Evolutionary conservation across 2,797 vertebrate genomes (phyloP), one percentile per base, ranked within the genome.

Genomic region (Falco rusticolus): DNA sequence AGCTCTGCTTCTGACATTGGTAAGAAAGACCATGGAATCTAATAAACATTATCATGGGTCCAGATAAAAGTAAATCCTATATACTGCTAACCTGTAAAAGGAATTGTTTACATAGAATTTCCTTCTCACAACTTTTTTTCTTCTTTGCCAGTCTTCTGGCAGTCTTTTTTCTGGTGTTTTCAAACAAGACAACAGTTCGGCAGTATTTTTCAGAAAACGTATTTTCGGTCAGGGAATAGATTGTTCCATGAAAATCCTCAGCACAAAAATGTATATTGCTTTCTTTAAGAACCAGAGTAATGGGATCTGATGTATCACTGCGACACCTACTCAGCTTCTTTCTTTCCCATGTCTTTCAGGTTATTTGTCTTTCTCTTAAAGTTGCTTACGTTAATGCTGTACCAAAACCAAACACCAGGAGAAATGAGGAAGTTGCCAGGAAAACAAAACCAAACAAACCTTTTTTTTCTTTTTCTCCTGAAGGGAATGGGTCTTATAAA

Each of bases 401-500:
- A 50, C 16, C 24, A 70, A 45, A 59, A 84, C 14, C 21, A 89
- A 87, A 59, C 33, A 59, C 24, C 47, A 85, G 43, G 53, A 77
- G 43, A 90, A 88, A 39, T 75, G 21, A 43, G 8, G 34, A 78
- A 74, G 21, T 61, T 82, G 39, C 28, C 53, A 51, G 51, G n/a
- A 83, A 93, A 95, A 69, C 11, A 68, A 81, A 85, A 34, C 25
- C 29, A 82, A 93, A 59, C 26, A 26, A 25, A 77, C 66, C 8
- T 4, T 29, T 64, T 60, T 92, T 89, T 85, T 34, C 28, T 84
- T 97, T 95, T 68, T 79, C 76, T 97, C 72, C 63, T 17, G 41
- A 94, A 99, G 99, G 99, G 99, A 91, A 99, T 99, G 99, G 99
- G 99, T 54, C 98, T 99, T 90, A 99, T 99, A 97, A 99, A 98